These are phyloP conservation scores for Limnephilus marmoratus DNA, from an alignment of 2,888 invertebrate species.

Conservation along the genomic window DNA sequence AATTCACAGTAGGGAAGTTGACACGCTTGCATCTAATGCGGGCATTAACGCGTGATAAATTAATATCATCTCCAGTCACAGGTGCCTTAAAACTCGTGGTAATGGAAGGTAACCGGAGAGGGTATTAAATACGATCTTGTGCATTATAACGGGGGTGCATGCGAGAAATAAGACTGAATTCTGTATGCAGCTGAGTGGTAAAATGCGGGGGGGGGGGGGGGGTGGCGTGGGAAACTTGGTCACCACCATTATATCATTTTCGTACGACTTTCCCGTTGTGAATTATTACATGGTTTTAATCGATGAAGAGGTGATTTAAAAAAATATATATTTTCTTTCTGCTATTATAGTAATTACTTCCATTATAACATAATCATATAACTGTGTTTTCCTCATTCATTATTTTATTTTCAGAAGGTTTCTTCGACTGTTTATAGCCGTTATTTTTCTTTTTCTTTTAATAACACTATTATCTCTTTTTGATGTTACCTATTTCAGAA, in stretches of 20 bases:
- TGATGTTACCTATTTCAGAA: too few species aligned
- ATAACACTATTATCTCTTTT: too few species aligned
- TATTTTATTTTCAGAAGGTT: too few species aligned
- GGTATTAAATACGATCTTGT: neutral
- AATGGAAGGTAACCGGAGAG: neutral
- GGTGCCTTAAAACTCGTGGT: neutral
- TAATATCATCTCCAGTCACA: neutral
- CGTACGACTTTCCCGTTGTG: too few species aligned
- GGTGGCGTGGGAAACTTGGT: neutral
- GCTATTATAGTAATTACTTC: too few species aligned
- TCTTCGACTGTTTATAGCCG: too few species aligned
- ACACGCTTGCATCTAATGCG: neutral
- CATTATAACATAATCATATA: too few species aligned
- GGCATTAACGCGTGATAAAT: neutral
- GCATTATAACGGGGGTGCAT: neutral
- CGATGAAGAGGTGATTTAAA: too few species aligned
- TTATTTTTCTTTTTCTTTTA: too few species aligned
- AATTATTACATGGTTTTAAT: too few species aligned
- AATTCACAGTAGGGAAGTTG: neutral
- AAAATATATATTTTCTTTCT: too few species aligned
- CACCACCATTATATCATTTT: neutral
- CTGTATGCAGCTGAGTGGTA: neutral
- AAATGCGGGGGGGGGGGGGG: neutral
- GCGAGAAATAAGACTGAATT: neutral
- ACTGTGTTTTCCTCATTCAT: too few species aligned